These are phyloP conservation scores for Petaurus breviceps DNA, from an alignment of 2,113 vertebrate genomes.

Conservation along the genomic window DNA sequence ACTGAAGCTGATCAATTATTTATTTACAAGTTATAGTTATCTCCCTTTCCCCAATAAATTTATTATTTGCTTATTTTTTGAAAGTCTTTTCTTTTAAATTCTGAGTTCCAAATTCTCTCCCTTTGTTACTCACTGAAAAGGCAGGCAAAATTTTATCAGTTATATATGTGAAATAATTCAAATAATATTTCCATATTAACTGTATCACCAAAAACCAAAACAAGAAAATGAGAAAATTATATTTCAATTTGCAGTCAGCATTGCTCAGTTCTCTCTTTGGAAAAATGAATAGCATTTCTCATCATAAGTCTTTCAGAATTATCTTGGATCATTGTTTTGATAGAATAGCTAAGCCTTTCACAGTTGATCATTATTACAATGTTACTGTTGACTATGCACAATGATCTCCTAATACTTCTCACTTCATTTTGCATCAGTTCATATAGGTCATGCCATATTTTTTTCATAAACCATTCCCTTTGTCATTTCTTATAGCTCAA, in stretches of 20 bases:
- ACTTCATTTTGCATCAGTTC: not conserved
- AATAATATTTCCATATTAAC: not conserved
- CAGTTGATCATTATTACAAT: not conserved
- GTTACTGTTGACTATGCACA: not conserved
- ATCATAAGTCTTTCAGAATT: not conserved
- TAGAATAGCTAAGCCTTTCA: not conserved
- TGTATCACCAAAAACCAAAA: not conserved
- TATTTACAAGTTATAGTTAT: too few species aligned
- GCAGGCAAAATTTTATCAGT: not conserved
- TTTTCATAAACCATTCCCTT: not conserved
- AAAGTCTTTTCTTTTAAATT: not conserved
- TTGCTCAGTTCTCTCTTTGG: not conserved
- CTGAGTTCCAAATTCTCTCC: not conserved
- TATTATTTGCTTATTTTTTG: not conserved
- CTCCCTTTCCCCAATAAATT: too few species aligned
- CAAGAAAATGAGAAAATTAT: not conserved
- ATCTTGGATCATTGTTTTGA: not conserved
- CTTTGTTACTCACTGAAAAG: not conserved
- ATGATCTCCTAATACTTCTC: not conserved
- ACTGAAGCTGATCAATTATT: too few species aligned
- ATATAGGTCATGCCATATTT: not conserved
- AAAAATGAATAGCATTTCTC: not conserved
- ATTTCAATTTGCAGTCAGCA: not conserved
- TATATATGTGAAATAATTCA: too few species aligned
- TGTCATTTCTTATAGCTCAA: too few species aligned